These are phyloP conservation scores for Clistopyga incitator DNA, from an alignment of 2,888 invertebrate species.

Conservation along the genomic window DNA sequence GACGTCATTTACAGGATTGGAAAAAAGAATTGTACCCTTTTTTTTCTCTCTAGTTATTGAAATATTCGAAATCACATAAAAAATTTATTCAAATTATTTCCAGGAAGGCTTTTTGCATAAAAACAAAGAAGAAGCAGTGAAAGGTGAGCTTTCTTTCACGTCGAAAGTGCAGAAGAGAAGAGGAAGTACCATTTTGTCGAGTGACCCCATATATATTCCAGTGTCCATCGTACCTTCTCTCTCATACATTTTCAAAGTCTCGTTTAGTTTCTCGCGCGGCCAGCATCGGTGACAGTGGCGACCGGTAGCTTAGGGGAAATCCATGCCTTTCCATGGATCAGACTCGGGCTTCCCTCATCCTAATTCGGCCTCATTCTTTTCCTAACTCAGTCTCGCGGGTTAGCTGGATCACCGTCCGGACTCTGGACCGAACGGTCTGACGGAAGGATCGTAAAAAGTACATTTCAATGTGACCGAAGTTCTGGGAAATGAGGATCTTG, in stretches of 20 bases:
- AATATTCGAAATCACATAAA: too few relatives aligned
- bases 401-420: slow-evolving; percentile 40
- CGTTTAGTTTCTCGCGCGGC: neutral
- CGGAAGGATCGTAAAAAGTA: slow-evolving; percentile 54
- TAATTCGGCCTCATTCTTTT: slow-evolving; percentile 24
- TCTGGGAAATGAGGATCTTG: slow-evolving; percentile 38
- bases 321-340: slow-evolving; percentile 14
- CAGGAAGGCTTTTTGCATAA: neutral
- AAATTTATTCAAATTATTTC: too few relatives aligned
- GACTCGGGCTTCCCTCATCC: slow-evolving; percentile 18
- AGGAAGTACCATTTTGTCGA: neutral
- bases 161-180: neutral
- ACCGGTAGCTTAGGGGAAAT: slow-evolving; percentile 22
- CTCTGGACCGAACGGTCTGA: slow-evolving; percentile 25
- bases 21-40: too few relatives aligned
- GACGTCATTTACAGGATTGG: neutral
- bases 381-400: slow-evolving; percentile 33
- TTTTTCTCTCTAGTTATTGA: too few relatives aligned
- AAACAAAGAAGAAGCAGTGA: too few relatives aligned
- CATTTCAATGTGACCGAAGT: slow-evolving; percentile 47
- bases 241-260: neutral
- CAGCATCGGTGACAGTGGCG: neutral
- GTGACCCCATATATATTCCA: neutral
- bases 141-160: neutral
- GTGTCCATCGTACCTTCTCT: neutral